Percentiles rank a stretch among this genome's conserved stretches.
Conservation (phyloP, 2,888 invertebrate genomes). For the Drosophila birchii region DNA sequence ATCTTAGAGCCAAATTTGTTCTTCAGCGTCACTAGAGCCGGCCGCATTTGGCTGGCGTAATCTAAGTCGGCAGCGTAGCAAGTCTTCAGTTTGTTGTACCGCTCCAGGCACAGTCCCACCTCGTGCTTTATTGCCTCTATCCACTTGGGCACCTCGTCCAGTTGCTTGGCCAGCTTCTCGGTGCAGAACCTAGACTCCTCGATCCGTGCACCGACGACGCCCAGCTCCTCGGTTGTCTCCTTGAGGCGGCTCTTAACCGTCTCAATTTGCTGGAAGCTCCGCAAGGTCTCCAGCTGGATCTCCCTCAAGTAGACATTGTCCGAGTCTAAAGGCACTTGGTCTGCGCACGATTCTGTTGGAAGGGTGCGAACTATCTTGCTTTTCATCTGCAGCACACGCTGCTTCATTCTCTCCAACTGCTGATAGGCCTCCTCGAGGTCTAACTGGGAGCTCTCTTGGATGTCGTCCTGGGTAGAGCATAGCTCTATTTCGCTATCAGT, state of each 20-base stretch:
- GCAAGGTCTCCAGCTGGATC: slow-evolving; percentile 8
- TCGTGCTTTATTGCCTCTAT: slow-evolving; percentile 1
- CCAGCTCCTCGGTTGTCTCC: background rate
- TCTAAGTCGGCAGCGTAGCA: background rate
- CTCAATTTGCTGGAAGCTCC: background rate
- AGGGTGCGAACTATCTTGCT: slow-evolving; percentile 1
- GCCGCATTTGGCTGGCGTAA: slow-evolving; percentile 1
- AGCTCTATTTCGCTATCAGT: background rate
- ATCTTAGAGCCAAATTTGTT: background rate
- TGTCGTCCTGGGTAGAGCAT: background rate
- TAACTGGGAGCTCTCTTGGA: background rate
- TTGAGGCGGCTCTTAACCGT: background rate
- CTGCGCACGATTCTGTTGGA: background rate
- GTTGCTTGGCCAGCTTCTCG: background rate
- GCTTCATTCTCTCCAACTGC: slow-evolving; percentile 42
- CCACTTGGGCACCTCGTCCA: slow-evolving; percentile 23
- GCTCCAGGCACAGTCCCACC: slow-evolving; percentile 33
- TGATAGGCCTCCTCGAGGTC: slow-evolving; percentile 12
- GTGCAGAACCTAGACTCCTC: background rate
- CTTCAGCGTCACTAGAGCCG: background rate
- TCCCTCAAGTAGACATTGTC: background rate
- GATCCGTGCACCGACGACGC: background rate
- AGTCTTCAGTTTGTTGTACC: slow-evolving; percentile 22
- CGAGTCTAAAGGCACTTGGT: background rate
- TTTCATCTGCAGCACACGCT: slow-evolving; percentile 30